phyloP scores from a whole-genome alignment of 2,888 invertebrate genomes.

The Ellobium chinense region DNA sequence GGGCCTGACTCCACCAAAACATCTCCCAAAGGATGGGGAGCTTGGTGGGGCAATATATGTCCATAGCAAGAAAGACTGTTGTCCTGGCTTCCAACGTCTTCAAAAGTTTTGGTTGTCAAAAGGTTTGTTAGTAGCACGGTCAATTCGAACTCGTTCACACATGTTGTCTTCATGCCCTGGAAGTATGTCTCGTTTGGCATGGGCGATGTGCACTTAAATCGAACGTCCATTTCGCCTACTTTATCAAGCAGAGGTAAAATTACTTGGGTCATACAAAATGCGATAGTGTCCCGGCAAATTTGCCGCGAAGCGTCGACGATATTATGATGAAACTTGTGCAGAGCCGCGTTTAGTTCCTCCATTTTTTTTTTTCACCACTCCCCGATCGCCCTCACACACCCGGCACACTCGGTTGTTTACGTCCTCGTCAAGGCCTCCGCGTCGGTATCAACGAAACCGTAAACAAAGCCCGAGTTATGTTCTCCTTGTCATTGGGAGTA shows the following conservation, averaged over 20 bases:
- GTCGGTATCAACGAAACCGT: constrained; percentile 49
- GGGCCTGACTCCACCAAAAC: constrained; percentile 37
- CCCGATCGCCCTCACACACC: background rate
- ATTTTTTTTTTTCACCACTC: constrained; percentile 4
- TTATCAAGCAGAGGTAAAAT: constrained; percentile 46
- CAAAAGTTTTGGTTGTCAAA: constrained; percentile 40
- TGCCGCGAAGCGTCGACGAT: constrained; percentile 49
- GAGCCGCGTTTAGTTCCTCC: constrained; percentile 48
- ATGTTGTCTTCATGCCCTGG: constrained; percentile 49
- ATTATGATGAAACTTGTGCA: constrained; percentile 48
- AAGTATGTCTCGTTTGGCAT: constrained; percentile 50
- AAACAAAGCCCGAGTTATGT: constrained; percentile 43
- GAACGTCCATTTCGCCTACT: constrained; percentile 44
- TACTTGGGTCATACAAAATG: constrained; percentile 50
- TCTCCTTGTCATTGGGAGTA: constrained; percentile 9
- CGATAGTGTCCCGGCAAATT: constrained; percentile 48
- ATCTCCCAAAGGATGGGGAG: constrained; percentile 37
- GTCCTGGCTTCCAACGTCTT: constrained; percentile 44
- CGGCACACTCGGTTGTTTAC: background rate
- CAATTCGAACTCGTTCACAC: constrained; percentile 50
- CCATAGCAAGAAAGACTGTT: constrained; percentile 45
- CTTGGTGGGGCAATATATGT: constrained; percentile 44
- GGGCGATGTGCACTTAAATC: constrained; percentile 49
- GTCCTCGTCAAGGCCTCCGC: constrained; percentile 34
- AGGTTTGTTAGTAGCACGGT: constrained; percentile 49